Evolutionary conservation across 2,113 vertebrate genomes (phyloP), one percentile per base, ranked within the genome.

Genomic region (Ptilorrhoa leucosticta): DNA sequence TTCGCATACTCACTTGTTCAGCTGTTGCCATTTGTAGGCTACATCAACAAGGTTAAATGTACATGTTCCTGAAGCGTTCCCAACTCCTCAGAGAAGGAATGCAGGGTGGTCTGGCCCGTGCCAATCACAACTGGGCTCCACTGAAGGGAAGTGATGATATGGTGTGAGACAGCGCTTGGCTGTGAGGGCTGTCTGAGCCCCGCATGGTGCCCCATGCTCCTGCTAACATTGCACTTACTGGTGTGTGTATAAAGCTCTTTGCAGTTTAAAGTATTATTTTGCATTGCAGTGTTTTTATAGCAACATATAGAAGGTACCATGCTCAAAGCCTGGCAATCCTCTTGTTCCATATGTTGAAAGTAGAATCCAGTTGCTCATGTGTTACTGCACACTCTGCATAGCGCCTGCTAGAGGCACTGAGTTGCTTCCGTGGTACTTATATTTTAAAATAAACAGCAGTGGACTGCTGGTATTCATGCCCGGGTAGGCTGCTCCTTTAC

Each of bases 121-220:
- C 15, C 51, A n/a, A 0, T 57, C 45, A 18, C 0, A 0, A 15
- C 7, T 12, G 15, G 33, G 21, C 31, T 75, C 19, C 42, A 6
- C 60, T 14, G 30, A 26, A 64, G 51, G 13, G 31, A 4, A n/a
- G 13, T 3, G 3, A 12, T 30, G 11, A 6, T 30, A 2, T 5
- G 0, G 0, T 3, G 1, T 53, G 50, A 30, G 7, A 22, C 37
- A 30, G 27, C 0, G 2, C 56, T 85, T 66, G 51, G 11, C 39
- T 68, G 8, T 19, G 51, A 26, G 24, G 1, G 9, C 24, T 31
- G 15, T 57, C 22, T 17, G 37, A 68, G 31, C 61, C 15, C 37
- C 0, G 1, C 4, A 1, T 4, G 3, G 9, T 37, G 58, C 33
- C 44, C 24, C 1, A 7, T 1, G 1, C 31, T 47, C 20, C 57